Evolutionary conservation across 1,140 invertebrate species (phyloP).

Genomic region (Drosophila biarmipes): DNA sequence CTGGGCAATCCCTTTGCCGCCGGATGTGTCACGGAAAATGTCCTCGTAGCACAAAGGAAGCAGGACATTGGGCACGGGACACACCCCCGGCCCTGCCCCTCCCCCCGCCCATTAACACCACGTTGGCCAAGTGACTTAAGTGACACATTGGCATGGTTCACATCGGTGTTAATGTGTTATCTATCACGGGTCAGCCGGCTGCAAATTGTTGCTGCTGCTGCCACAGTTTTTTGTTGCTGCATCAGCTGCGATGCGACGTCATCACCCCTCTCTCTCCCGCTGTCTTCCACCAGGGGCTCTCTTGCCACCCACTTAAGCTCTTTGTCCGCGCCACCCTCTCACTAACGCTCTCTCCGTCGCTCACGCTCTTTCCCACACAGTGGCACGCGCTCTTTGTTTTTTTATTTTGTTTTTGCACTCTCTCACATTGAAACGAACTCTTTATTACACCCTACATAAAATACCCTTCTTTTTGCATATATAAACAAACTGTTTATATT

Average conservation of each 20-base stretch:
- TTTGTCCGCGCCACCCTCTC: background rate
- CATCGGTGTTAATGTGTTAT: slow-evolving; percentile 45
- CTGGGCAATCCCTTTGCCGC: background rate
- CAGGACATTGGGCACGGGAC: background rate
- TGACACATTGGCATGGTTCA: slow-evolving; percentile 73
- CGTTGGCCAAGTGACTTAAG: slow-evolving; percentile 18
- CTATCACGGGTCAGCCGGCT: slow-evolving; percentile 49
- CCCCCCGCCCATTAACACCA: background rate
- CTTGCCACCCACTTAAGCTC: slow-evolving; percentile 7
- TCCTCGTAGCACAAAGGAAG: background rate
- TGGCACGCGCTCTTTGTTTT: slow-evolving; percentile 41
- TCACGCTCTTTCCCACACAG: slow-evolving; percentile 11
- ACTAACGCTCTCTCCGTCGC: background rate
- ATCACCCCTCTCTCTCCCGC: slow-evolving; percentile 5
- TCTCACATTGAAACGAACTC: background rate
- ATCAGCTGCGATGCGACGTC: slow-evolving; percentile 28
- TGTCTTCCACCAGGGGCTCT: background rate
- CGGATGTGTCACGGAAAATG: slow-evolving; percentile 5
- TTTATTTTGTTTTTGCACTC: slow-evolving; percentile 57
- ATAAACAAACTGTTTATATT: no score
- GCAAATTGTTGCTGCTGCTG: slow-evolving; percentile 40
- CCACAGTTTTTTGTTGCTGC: slow-evolving; percentile 8
- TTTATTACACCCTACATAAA: background rate
- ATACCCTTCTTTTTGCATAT: background rate
- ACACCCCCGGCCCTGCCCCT: background rate